Evolutionary conservation across 2,113 vertebrate genomes (phyloP).

Genomic region (Pogonocichla stellata): DNA sequence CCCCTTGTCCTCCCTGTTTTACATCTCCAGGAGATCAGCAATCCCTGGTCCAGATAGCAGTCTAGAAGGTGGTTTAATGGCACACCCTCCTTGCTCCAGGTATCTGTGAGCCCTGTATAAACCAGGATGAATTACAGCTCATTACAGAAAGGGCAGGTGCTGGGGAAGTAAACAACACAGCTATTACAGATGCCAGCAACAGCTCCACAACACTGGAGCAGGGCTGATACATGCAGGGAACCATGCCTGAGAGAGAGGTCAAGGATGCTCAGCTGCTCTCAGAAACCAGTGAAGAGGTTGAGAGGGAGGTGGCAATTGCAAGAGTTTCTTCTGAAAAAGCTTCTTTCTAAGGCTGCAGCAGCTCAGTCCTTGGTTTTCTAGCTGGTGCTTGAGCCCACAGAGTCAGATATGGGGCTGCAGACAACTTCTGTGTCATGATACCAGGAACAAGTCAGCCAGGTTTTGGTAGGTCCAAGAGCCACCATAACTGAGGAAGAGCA

Average conservation of each 20-base stretch:
- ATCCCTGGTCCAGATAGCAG: not conserved
- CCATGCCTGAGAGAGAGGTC: not conserved
- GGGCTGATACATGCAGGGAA: not conserved
- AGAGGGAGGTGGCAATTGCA: not conserved
- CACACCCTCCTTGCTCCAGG: not conserved
- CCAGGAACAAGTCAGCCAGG: not conserved
- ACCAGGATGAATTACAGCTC: conserved; percentile 27
- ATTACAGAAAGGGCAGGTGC: conserved; percentile 27
- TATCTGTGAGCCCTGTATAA: not conserved
- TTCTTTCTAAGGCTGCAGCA: not conserved
- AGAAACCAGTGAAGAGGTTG: not conserved
- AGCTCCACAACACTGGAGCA: not conserved
- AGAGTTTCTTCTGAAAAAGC: not conserved
- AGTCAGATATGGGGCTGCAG: not conserved
- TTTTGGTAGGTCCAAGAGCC: not conserved
- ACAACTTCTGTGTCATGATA: not conserved
- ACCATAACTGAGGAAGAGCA: not conserved
- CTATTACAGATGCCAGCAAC: not conserved
- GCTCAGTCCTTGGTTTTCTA: not conserved
- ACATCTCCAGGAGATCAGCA: not conserved
- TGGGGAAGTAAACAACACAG: conserved; percentile 36
- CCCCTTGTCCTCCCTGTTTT: not conserved
- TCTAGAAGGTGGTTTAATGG: not conserved
- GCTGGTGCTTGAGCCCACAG: accelerated
- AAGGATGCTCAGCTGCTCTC: not conserved